Evolutionary conservation across 2,888 invertebrate species (phyloP).

Genomic region (Anagyrus pseudococci): DNA sequence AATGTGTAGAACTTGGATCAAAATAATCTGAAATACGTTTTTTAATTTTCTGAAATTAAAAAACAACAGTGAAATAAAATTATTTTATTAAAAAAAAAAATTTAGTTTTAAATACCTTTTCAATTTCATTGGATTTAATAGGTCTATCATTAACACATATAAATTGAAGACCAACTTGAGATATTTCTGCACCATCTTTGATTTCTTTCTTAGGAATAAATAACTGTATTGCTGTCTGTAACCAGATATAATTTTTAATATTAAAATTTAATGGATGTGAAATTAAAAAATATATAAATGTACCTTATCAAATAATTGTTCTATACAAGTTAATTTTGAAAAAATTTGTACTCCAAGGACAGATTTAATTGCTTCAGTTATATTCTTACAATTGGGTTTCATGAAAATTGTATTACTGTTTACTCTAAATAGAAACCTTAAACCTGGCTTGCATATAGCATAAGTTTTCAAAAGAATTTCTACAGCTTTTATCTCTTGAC

Average conservation of each 20-base stretch:
- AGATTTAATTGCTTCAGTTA: constrained; percentile 55
- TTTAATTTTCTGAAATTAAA: constrained; percentile 60
- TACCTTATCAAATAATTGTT: constrained; percentile 45
- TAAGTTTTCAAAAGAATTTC: constrained; percentile 64
- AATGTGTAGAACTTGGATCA: constrained; percentile 52
- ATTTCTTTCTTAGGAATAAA: constrained; percentile 56
- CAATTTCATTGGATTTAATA: constrained; percentile 64
- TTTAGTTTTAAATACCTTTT: constrained; percentile 64
- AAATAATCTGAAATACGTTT: constrained; percentile 58
- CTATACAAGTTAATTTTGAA: constrained; percentile 49
- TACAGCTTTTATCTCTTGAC: constrained; percentile 64
- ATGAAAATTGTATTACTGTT: constrained; percentile 63
- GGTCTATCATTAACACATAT: constrained; percentile 66
- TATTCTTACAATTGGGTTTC: constrained; percentile 58
- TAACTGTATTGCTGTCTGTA: constrained; percentile 45
- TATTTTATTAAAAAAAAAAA: constrained; percentile 2
- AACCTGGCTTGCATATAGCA: constrained; percentile 63
- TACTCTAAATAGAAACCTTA: constrained; percentile 62
- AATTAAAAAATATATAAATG: constrained; percentile 10
- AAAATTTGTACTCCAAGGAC: constrained; percentile 52
- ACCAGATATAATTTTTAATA: constrained; percentile 8
- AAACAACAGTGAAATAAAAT: constrained; percentile 22
- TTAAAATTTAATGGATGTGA: constrained; percentile 5
- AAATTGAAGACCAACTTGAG: constrained; percentile 47
- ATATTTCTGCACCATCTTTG: constrained; percentile 42